Evolutionary conservation across 2,797 vertebrate genomes (phyloP).

Genomic region (Mormyrops attenuatus): DNA sequence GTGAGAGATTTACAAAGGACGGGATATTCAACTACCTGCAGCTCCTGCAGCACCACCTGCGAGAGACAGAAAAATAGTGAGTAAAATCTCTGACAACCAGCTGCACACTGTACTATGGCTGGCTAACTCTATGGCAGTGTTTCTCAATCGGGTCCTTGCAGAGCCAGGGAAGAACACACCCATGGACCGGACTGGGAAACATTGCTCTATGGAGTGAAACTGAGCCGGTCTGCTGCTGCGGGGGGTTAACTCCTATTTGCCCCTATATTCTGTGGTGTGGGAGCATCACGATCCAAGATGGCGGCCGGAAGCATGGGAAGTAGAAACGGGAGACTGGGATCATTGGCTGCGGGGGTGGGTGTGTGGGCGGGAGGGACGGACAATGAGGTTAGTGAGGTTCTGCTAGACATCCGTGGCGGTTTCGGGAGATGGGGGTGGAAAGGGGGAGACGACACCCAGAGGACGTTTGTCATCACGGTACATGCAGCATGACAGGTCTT

Average conservation of each 20-base stretch:
- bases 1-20: neutral
- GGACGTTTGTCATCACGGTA: slow-evolving; percentile 11
- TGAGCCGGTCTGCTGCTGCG: neutral
- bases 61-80: neutral
- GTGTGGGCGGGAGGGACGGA: neutral
- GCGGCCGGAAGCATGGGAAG: slow-evolving; percentile 8
- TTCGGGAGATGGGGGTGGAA: slow-evolving; percentile 35
- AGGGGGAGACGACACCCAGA: slow-evolving; percentile 14
- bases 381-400: slow-evolving; percentile 32
- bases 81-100: neutral
- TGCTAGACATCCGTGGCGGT: neutral
- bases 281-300: neutral
- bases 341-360: neutral
- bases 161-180: neutral
- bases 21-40: slow-evolving; percentile 31
- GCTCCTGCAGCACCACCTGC: slow-evolving; percentile 35
- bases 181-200: neutral
- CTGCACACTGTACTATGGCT: neutral
- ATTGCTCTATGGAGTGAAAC: neutral
- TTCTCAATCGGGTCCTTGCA: neutral
- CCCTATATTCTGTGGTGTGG: neutral
- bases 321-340: neutral
- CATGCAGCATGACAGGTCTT: slow-evolving; percentile 58
- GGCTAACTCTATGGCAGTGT: neutral
- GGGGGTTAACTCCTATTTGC: neutral